These are phyloP conservation scores for Dysmachus trigonus DNA, from an alignment of 2,888 invertebrate species.

Conservation along the genomic window DNA sequence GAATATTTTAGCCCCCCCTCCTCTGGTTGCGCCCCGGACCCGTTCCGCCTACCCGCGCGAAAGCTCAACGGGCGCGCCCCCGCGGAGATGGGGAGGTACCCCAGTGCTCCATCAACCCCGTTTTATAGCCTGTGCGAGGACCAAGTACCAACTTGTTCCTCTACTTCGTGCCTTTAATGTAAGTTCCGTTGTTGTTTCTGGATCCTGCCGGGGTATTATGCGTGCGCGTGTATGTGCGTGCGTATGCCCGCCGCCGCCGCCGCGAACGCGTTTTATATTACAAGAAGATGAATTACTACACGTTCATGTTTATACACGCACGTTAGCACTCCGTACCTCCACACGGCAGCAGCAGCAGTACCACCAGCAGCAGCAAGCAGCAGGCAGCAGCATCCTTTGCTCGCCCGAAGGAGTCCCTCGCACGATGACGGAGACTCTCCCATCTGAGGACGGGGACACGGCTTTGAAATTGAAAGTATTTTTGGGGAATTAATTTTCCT, in stretches of 20 bases:
- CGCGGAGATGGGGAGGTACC: neutral
- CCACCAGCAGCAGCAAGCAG: neutral
- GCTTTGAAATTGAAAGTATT: slow-evolving; percentile 48
- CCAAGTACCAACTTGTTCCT: slow-evolving; percentile 43
- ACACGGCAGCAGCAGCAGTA: neutral
- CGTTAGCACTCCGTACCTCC: slow-evolving; percentile 15
- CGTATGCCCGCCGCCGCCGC: neutral
- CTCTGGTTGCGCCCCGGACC: neutral
- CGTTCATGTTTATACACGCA: slow-evolving; percentile 42
- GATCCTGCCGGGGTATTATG: slow-evolving; percentile 26
- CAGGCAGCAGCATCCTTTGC: neutral
- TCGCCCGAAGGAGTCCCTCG: neutral
- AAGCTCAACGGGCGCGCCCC: neutral
- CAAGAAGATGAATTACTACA: slow-evolving; percentile 47
- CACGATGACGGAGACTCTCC: neutral
- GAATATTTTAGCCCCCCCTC: slow-evolving; percentile 42
- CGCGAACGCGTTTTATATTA: slow-evolving; percentile 42
- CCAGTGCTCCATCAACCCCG: slow-evolving; percentile 39
- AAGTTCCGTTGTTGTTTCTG: slow-evolving; percentile 47
- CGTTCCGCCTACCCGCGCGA: slow-evolving; percentile 12
- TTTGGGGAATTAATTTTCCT: slow-evolving; percentile 48
- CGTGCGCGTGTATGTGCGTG: slow-evolving; percentile 35
- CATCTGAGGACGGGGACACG: slow-evolving; percentile 43
- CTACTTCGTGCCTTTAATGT: slow-evolving; percentile 46
- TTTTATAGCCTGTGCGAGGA: slow-evolving; percentile 42